phyloP scores from a whole-genome alignment of 1,140 invertebrate genomes.

The Bombus waltoni region DNA sequence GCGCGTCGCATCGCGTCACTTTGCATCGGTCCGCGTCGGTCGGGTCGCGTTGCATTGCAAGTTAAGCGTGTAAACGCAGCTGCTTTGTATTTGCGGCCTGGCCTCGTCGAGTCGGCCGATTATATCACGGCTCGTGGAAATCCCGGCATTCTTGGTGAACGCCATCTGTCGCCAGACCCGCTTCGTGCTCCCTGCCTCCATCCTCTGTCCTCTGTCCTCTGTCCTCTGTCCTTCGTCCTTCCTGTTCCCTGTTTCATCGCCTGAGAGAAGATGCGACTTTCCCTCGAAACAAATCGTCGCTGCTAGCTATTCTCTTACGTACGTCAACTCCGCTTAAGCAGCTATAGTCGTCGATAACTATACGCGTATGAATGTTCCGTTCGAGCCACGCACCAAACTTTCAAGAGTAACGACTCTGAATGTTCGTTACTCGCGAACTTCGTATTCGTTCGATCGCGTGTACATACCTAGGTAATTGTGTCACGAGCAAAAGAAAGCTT shows the following conservation, averaged over 20 bases:
- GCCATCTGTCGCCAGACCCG: constrained; percentile 59
- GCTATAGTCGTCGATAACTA: neutral
- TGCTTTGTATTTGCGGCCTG: constrained; percentile 68
- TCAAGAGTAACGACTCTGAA: neutral
- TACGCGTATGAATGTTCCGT: too few relatives aligned
- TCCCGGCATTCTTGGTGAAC: constrained; percentile 64
- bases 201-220: neutral
- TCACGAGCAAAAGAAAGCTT: too few relatives aligned
- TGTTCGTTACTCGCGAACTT: too few relatives aligned
- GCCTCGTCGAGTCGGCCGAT: constrained; percentile 46
- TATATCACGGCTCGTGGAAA: constrained; percentile 61
- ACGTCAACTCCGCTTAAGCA: constrained; percentile 22
- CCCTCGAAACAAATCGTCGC: constrained; percentile 46
- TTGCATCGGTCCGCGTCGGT: constrained; percentile 3
- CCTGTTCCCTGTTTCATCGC: neutral
- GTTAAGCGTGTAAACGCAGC: constrained; percentile 61
- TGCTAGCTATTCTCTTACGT: neutral
- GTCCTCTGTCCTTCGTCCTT: neutral
- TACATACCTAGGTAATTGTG: too few relatives aligned
- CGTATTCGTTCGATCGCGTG: too few relatives aligned
- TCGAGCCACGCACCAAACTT: too few relatives aligned
- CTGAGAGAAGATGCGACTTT: constrained; percentile 44
- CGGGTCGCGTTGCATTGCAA: constrained; percentile 43
- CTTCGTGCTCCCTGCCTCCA: neutral
- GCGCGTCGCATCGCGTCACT: constrained; percentile 1